phyloP scores from a whole-genome alignment of 2,797 vertebrate genomes.

The Cynopterus sphinx region DNA sequence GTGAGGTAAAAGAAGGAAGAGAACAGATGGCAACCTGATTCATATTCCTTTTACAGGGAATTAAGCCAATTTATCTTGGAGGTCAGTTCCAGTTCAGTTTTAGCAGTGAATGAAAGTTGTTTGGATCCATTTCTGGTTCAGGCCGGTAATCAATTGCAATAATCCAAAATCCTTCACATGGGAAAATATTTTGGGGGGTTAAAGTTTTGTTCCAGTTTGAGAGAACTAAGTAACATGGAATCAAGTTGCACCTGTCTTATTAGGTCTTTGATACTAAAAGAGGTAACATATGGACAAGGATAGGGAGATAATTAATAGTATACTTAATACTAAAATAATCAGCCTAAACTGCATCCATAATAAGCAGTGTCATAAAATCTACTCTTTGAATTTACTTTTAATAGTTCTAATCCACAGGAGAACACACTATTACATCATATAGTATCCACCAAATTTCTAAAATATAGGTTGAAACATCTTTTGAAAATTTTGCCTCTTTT shows the following conservation, averaged over 20 bases:
- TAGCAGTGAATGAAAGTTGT: conserved; percentile 61
- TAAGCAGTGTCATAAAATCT: conserved; percentile 33
- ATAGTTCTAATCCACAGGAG: conserved; percentile 13
- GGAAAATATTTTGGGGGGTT: not conserved
- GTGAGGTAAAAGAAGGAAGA: conserved; percentile 43
- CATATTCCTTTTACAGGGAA: conserved; percentile 48
- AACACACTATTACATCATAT: not conserved
- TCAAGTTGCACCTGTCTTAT: not conserved
- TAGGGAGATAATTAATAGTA: not conserved
- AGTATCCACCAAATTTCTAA: not conserved
- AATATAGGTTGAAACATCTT: conserved; percentile 21
- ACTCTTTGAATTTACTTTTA: conserved; percentile 25
- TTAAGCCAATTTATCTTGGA: conserved; percentile 38
- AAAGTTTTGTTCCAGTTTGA: conserved; percentile 20
- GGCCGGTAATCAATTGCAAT: not conserved
- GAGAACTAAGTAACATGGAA: not conserved
- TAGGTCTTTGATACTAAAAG: conserved; percentile 38
- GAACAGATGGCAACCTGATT: conserved; percentile 49
- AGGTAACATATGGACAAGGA: not conserved
- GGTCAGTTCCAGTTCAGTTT: conserved; percentile 47
- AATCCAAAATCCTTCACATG: not conserved
- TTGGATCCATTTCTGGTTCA: conserved; percentile 51
- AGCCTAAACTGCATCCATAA: conserved; percentile 11
- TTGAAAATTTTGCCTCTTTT: conserved; percentile 29
- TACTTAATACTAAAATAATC: conserved; percentile 25